Conservation (phyloP, 2,113 vertebrate genomes). For the mouse (Mus musculus) region GRCm39 chr14:57715501-57716000, state of each 20-base stretch:
- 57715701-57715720: not conserved
- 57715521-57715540: slow-evolving; percentile 96
- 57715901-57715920: not conserved
- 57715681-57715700: not conserved
- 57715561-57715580: not conserved
- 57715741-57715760: slow-evolving; percentile 36
- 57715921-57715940: not conserved
- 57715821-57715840: not conserved
- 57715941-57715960: not conserved
- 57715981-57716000: not conserved
- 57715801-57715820: slow-evolving; percentile 37
- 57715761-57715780: not conserved
- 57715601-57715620: slow-evolving; percentile 35
- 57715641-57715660: not conserved
- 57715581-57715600: not conserved
- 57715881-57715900: slow-evolving; percentile 12
- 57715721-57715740: not conserved
- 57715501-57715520: slow-evolving; percentile 98
- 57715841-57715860: slow-evolving; percentile 36
- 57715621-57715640: not conserved
- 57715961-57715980: not conserved
- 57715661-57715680: not conserved
- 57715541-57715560: not conserved
- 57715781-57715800: slow-evolving; percentile 51
- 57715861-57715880: not conserved